Evolutionary conservation across 2,113 vertebrate genomes (phyloP).

Genomic region (Tupaia chinensis): DNA sequence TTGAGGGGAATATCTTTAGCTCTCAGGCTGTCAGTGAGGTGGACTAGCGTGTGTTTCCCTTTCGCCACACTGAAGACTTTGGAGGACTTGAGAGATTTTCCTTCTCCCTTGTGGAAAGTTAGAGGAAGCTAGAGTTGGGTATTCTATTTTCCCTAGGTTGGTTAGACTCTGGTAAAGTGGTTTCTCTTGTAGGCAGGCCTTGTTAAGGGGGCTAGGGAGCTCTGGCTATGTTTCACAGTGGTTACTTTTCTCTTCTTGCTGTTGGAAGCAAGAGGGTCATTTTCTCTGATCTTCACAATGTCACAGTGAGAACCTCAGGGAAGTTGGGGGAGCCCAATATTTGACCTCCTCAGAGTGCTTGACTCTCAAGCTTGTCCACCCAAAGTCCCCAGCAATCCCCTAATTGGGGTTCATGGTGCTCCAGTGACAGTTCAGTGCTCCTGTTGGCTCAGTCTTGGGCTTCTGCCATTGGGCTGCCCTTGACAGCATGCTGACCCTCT

Average conservation of each 20-base stretch:
- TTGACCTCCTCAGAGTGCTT: not conserved
- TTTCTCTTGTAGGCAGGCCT: not conserved
- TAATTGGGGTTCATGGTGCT: not conserved
- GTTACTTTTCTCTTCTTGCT: not conserved
- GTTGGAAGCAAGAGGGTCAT: too few species aligned
- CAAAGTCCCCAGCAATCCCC: not conserved
- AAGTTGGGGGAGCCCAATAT: rapidly evolving
- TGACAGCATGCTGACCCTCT: not conserved
- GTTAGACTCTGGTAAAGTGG: not conserved
- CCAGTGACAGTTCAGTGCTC: too few species aligned
- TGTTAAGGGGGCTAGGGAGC: not conserved
- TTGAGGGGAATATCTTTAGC: not conserved
- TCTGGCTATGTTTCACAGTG: not conserved
- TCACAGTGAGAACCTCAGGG: not conserved
- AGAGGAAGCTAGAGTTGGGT: not conserved
- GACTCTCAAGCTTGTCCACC: not conserved
- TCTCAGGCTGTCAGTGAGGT: not conserved
- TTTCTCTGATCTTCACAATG: not conserved
- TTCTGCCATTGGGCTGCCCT: not conserved
- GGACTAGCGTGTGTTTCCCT: not conserved
- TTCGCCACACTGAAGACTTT: not conserved
- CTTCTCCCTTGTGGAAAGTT: not conserved
- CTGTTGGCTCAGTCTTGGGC: not conserved
- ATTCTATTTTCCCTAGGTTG: not conserved
- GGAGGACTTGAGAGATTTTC: not conserved